Evolutionary conservation across 2,888 invertebrate species (phyloP), one percentile per base, ranked within the genome.

Genomic region (Neocrepidodera transversa): DNA sequence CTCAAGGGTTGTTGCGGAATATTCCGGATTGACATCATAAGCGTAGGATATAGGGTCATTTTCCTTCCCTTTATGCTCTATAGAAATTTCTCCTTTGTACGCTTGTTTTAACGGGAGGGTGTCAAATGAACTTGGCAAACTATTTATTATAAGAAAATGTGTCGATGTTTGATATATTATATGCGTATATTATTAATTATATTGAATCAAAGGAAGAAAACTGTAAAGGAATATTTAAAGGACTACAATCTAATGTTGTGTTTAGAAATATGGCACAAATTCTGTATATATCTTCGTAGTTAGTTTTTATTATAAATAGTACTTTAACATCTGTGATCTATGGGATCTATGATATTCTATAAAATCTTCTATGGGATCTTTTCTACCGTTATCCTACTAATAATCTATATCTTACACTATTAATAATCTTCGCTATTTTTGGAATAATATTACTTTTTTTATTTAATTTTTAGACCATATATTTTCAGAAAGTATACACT

Each of bases 1-100:
- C 30, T 30, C 30, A 30, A 30, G 30, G 30, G 30, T 30, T 30
- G 30, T 30, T 30, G n/a, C n/a, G 30, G n/a, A 30, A 30, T 30
- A 30, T 30, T 30, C 30, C 8, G 30, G 30, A 30, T 30, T 30
- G 30, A 30, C 30, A 30, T n/a, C n/a, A 30, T 30, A 30, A 30
- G n/a, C 30, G n/a, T 30, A 30, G n/a, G 30, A n/a, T 23, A 30
- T 30, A 30, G 10, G 30, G 30, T 30, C 30, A 30, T 30, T 30
- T 23, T 30, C 30, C 6, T 30, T 30, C 30, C 30, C 30, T 30
- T 30, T 30, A 30, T 30, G n/a, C 30, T 30, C 8, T n/a, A 30
- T 30, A 2, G 10, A 10, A 23, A 23, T 5, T 30, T 10, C 30
- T 3, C n/a, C 30, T 30, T 30, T 30, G 30, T 30, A 30, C 10